phyloP scores from a whole-genome alignment of 2,888 invertebrate genomes.

The Mythimna loreyi region DNA sequence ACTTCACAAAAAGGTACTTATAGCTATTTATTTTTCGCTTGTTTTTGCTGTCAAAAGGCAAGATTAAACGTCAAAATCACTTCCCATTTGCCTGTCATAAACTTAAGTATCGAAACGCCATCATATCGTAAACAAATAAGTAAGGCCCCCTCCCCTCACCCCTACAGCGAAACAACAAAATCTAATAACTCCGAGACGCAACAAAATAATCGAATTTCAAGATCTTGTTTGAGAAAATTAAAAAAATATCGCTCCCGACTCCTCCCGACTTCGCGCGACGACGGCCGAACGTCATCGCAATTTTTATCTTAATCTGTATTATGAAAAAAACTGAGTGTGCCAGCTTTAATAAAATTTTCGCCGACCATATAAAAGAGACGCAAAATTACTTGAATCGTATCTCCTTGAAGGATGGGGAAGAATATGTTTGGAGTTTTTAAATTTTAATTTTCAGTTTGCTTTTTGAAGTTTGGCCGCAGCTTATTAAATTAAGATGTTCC shows the following conservation, averaged over 20 bases:
- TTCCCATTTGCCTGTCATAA: constrained; percentile 5
- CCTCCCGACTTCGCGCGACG: constrained; percentile 50
- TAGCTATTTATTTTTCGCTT: too few species aligned
- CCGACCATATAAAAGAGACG: constrained; percentile 68
- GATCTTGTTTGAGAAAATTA: constrained; percentile 88
- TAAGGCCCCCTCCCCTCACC: constrained; percentile 42
- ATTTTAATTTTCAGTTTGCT: constrained; percentile 42
- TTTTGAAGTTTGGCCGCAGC: constrained; percentile 9
- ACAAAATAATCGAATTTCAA: constrained; percentile 86
- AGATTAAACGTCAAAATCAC: constrained; percentile 36
- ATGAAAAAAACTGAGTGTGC: constrained; percentile 80
- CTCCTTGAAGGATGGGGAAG: constrained; percentile 53
- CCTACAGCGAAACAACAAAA: constrained; percentile 77
- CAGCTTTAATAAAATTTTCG: constrained; percentile 80
- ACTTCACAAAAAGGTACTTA: too few species aligned
- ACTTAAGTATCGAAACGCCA: constrained; percentile 58
- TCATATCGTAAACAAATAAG: constrained; percentile 66
- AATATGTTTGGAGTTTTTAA: constrained; percentile 42
- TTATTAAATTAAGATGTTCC: constrained; percentile 27
- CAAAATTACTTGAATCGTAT: constrained; percentile 73
- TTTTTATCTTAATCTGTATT: constrained; percentile 88
- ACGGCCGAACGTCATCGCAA: constrained; percentile 85
- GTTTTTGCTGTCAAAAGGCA: neutral
- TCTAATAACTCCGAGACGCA: constrained; percentile 81
- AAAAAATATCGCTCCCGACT: constrained; percentile 84